A percentile compares a stretch with the other conserved stretches of the same genome.
Conservation (phyloP, 2,113 vertebrate genomes). For the Pseudopipra pipra region DNA sequence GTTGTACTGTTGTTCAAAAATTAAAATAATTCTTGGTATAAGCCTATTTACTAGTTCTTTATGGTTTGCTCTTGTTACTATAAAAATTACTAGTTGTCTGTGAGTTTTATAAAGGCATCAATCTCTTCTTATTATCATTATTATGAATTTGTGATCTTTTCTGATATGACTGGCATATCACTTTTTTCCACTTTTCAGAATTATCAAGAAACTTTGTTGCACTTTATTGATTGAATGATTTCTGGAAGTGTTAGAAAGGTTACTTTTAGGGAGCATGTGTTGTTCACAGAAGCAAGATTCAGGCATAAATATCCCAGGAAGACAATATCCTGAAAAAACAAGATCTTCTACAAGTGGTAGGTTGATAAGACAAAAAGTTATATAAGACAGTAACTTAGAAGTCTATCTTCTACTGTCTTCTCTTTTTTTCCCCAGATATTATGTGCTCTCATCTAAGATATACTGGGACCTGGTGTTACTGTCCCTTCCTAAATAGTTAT, state of each 20-base stretch:
- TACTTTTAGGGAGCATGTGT: background rate
- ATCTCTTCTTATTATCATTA: background rate
- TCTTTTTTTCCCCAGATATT: fast-evolving
- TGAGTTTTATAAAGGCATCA: background rate
- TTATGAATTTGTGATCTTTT: background rate
- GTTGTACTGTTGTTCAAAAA: background rate
- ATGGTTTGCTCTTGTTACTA: background rate
- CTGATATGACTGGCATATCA: background rate
- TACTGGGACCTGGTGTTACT: background rate
- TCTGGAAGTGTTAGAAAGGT: background rate
- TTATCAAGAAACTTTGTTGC: background rate
- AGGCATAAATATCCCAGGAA: background rate
- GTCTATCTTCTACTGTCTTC: background rate
- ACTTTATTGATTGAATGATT: background rate
- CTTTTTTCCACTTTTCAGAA: background rate
- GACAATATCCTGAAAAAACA: background rate
- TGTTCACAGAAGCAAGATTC: background rate
- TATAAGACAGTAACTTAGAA: background rate
- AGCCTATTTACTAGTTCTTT: background rate
- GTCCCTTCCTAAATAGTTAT: background rate
- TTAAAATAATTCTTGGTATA: background rate
- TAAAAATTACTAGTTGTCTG: background rate
- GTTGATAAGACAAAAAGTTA: background rate
- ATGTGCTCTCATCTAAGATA: background rate
- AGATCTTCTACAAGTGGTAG: background rate